phyloP scores from a whole-genome alignment of 2,113 vertebrate genomes.

The Notiomystis cincta region DNA sequence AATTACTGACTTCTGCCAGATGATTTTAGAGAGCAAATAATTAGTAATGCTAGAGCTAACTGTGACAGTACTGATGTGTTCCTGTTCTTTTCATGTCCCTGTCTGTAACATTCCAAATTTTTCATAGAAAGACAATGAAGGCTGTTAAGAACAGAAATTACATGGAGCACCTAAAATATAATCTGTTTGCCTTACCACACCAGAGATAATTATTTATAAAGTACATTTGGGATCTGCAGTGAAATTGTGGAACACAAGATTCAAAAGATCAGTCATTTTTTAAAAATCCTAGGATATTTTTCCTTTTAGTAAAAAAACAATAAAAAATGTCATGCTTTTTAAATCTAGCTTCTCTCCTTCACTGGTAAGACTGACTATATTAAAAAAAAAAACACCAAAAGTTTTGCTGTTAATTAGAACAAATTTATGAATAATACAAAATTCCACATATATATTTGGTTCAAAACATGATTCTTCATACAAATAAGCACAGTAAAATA shows the following conservation, averaged over 20 bases:
- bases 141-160: background rate
- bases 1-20: background rate
- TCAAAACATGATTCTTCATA: background rate
- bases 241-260: background rate
- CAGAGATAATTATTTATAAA: background rate
- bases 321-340: background rate
- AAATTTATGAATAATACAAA: background rate
- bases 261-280: background rate
- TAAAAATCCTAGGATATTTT: background rate
- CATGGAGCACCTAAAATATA: background rate
- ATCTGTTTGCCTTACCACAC: background rate
- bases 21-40: background rate
- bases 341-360: background rate
- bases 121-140: background rate
- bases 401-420: background rate
- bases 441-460: background rate
- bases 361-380: background rate
- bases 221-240: background rate
- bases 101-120: background rate
- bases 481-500: background rate
- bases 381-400: background rate
- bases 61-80: background rate
- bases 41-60: background rate
- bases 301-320: background rate
- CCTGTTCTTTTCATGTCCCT: background rate